Evolutionary conservation across 2,888 invertebrate genomes (phyloP), one percentile per base, ranked within the genome.

Genomic region (Drosophila conformis): DNA sequence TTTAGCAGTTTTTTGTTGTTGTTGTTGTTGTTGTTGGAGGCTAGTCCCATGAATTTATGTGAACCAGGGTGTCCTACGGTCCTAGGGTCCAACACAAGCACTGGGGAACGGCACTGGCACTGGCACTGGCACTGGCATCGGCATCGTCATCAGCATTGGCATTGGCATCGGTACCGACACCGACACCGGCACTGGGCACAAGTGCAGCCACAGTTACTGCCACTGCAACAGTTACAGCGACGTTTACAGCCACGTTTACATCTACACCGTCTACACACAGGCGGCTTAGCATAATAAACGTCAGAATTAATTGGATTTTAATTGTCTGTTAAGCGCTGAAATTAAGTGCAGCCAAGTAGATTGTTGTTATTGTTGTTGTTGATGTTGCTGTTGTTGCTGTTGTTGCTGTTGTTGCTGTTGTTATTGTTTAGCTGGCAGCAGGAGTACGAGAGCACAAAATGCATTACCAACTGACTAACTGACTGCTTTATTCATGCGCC

Each of bases 251-350:
- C 66, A 79, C 74, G 75, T 68, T 66, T 58, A 80, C 72, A 81
- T 48, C 67, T 67, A 63, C 77, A 76, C 59, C 63, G 63, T 67
- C 67, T 48, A 73, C 74, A 73, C 80, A 85, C 75, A 80, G 87
- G 83, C 91, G 91, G 91, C 91, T 91, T 92, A 92, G 85, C 91
- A 91, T 91, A 92, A 92, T 92, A 92, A 92, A 92, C 91, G 92
- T 92, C 93, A 92, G 92, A 92, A 92, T 92, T 92, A 92, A 92
- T 92, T 92, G 92, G 92, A 92, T 93, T 92, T 93, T 93, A 92
- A 92, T 92, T 92, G 91, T 92, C 93, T 92, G 91, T 92, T 92
- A 91, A 91, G 90, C 88, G 89, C 83, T 89, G 90, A 84, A 89
- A 89, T 89, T 89, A 90, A 87, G 90, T 89, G 90, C 90, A 86